Percentiles rank a stretch among this genome's conserved stretches.
phyloP scores from a whole-genome alignment of 2,113 vertebrate species.

The Eurystomus gularis region DNA sequence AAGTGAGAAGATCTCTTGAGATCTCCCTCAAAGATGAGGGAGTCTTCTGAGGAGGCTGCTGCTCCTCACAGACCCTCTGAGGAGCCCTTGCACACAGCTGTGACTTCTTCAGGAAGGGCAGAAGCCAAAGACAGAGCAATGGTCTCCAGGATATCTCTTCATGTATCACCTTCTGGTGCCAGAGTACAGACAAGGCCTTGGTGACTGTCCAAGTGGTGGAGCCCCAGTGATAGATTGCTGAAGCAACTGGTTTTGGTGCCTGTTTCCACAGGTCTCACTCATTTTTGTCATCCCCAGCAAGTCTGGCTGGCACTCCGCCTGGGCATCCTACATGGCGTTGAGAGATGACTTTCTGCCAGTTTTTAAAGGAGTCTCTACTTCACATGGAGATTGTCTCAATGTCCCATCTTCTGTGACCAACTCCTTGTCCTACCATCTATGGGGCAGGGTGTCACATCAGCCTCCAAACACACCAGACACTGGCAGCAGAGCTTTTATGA shows the following conservation, averaged over 20 bases:
- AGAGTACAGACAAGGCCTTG: background rate
- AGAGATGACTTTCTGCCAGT: background rate
- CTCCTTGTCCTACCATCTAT: background rate
- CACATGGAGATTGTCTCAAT: rapidly evolving
- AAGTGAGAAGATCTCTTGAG: background rate
- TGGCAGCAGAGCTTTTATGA: background rate
- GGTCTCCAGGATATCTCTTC: background rate
- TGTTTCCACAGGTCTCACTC: background rate
- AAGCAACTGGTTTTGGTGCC: background rate
- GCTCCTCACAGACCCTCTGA: background rate
- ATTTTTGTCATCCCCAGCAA: background rate
- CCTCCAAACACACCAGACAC: background rate
- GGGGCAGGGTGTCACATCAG: background rate
- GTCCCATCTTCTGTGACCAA: background rate
- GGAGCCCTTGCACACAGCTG: background rate
- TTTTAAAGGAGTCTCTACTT: background rate
- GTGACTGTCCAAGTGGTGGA: background rate
- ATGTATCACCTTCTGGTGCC: background rate
- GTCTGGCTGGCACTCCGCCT: background rate
- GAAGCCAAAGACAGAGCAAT: background rate
- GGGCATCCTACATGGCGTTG: background rate
- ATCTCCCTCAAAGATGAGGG: background rate
- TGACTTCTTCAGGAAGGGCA: background rate
- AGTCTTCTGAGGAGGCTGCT: background rate
- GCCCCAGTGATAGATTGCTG: background rate